Base-by-base conservation (phyloP, 2,113 vertebrate species). In the Xiphias gladius region DNA sequence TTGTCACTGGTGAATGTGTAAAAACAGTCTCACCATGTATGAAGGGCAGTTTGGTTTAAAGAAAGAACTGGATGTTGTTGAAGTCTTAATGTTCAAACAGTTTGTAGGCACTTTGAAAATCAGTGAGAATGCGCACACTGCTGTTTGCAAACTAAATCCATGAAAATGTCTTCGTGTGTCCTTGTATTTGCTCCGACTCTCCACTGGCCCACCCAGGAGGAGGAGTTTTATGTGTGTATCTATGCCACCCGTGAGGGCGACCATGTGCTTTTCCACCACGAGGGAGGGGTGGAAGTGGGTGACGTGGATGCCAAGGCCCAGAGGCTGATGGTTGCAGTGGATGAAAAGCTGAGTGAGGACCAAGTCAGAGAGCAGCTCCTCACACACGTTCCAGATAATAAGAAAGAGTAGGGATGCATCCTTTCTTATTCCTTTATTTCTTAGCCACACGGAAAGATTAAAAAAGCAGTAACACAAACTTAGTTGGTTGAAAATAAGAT, bases 181-280 rank as follows among this genome's bases (percentile, higher is more conserved):
- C 32, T 16, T 73, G 30, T 20, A 1, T 70, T 48, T 48, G 16
- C 9, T 24, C 24, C 26, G 19, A 57, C 26, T 20, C 3, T 30
- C 8, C 32, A 2, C 59, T 75, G 54, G 3, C 59, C 13, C 10
- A 32, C 24, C 20, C 89, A 99, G 98, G 95, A 96, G 17, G 97
- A 99, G 73, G 98, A 99, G 93, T 99, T 98, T 93, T 99, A 99
- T 0, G 91, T 98, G 39, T 99, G 98, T 32, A 94, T 99, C 39
- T 99, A 98, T 0, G 97, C 98, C 52, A 95, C 96, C 4, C 97
- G 98, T 0, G 97, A 98, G 73, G 98, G 98, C 17, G 97, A 99
- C 94, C 94, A 96, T 0, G 93, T 99, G 43, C 96, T 99, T 12
- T 99, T 99, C 94, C 94, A 99, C 90, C 98, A 99, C 0, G 96